Conservation (phyloP, 2,113 vertebrate genomes). For the Glaucomys volans region DNA sequence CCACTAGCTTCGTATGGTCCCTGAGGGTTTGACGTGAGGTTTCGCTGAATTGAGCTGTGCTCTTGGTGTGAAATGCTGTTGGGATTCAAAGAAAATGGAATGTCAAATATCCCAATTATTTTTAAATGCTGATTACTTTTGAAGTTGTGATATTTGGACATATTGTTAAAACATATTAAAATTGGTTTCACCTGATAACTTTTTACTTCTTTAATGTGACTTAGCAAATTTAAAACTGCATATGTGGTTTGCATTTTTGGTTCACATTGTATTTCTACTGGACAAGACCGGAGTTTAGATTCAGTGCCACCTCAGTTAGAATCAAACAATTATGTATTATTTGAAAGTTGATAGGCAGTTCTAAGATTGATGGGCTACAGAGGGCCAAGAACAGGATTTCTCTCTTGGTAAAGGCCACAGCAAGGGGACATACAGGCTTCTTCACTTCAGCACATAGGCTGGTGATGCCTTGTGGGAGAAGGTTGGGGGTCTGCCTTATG, state of each 20-base stretch:
- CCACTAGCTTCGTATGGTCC: background rate
- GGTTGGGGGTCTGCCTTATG: too few species aligned
- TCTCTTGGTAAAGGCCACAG: background rate
- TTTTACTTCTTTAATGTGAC: background rate
- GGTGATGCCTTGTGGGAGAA: background rate
- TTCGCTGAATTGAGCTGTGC: background rate
- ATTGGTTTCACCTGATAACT: background rate
- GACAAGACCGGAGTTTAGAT: background rate
- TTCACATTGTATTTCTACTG: background rate
- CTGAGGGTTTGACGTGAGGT: background rate
- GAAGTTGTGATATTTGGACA: background rate
- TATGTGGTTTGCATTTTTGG: background rate
- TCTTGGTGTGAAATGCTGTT: background rate
- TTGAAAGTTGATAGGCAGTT: background rate
- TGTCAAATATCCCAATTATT: background rate
- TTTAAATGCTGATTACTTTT: background rate
- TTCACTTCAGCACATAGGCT: background rate
- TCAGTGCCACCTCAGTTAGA: background rate
- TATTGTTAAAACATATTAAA: background rate
- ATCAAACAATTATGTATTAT: background rate
- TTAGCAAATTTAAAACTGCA: background rate
- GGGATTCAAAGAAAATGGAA: background rate
- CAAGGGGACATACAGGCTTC: too few species aligned
- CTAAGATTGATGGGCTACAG: background rate
- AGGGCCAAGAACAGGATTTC: background rate